Evolutionary conservation across 2,797 vertebrate species (phyloP), one percentile per base, ranked within the genome.

Genomic region (Enteromius afrohamiltoni): DNA sequence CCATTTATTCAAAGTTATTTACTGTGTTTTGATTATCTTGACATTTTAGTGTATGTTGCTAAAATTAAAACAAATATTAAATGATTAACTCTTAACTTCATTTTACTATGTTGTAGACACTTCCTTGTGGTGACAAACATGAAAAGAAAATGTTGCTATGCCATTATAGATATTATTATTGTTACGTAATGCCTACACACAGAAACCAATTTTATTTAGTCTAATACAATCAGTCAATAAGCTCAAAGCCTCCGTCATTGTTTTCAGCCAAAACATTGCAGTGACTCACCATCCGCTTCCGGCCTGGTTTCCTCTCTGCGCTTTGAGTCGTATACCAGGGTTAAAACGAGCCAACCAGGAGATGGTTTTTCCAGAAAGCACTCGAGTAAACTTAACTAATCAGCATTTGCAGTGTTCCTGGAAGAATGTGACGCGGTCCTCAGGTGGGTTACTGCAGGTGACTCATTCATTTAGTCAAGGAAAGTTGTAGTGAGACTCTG

Each of bases 401-500:
- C 58, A 64, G 40, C 34, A 6, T 10, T 58, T 0, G 1, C 77
- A 8, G 29, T 11, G 9, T 55, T 55, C 9, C 6, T 45, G 14
- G 13, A 16, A 26, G 74, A 42, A 29, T 21, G 23, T 77, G 74
- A 26, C 19, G 31, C 31, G 51, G 8, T 9, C 9, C 62, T 79
- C 64, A 68, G 62, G 77, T 77, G 58, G 7, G 29, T 51, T 34
- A 51, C 79, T 65, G 80, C 70, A 17, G 87, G 77, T 88, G 87
- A 86, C 55, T 86, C 83, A 86, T 34, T 71, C 77, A 75, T 77
- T 34, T 83, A 74, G 37, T 83, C 65, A 81, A 81, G 80, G 47
- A 37, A 82, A 73, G 69, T 55, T 75, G 60, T 69, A 42, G 80
- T 10, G 71, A 76, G 80, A 45, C 42, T 51, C 80, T 23, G 47